phyloP scores from a whole-genome alignment of 2,888 invertebrate genomes.

The Elegia similella region DNA sequence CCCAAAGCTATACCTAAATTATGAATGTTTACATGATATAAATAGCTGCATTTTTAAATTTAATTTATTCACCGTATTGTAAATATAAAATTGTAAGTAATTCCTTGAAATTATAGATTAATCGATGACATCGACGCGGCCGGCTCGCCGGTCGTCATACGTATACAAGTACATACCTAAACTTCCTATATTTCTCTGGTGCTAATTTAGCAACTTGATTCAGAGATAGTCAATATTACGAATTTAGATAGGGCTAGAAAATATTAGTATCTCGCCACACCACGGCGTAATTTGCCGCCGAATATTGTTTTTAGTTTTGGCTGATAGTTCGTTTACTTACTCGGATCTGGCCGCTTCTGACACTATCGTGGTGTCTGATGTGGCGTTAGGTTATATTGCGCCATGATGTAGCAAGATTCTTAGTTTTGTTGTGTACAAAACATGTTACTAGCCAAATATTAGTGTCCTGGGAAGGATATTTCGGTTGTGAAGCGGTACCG shows the following conservation, averaged over 20 bases:
- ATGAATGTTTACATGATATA: conserved; percentile 7
- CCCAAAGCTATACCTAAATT: conserved; percentile 16
- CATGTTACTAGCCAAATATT: conserved; percentile 9
- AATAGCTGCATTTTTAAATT: conserved; percentile 18
- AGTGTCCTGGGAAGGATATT: neutral
- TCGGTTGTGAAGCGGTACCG: conserved; percentile 16
- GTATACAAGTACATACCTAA: conserved; percentile 36
- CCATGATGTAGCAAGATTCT: too few species aligned
- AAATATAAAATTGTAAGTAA: conserved; percentile 31
- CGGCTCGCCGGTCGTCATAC: conserved; percentile 33
- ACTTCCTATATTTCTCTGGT: conserved; percentile 61
- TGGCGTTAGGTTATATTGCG: too few species aligned
- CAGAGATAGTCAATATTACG: conserved; percentile 18
- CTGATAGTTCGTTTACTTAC: too few species aligned
- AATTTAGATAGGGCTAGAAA: conserved; percentile 18
- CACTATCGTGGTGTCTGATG: too few species aligned
- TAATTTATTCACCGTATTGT: conserved; percentile 17
- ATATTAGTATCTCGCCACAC: neutral
- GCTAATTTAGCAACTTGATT: conserved; percentile 56
- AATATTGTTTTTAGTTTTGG: too few species aligned
- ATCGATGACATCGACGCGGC: conserved; percentile 53
- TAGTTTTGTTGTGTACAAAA: conserved; percentile 14
- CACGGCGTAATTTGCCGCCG: neutral
- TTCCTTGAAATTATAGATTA: conserved; percentile 33
- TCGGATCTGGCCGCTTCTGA: too few species aligned